Base-by-base conservation (phyloP, 1,140 invertebrate genomes). In the Cydia fagiglandana region DNA sequence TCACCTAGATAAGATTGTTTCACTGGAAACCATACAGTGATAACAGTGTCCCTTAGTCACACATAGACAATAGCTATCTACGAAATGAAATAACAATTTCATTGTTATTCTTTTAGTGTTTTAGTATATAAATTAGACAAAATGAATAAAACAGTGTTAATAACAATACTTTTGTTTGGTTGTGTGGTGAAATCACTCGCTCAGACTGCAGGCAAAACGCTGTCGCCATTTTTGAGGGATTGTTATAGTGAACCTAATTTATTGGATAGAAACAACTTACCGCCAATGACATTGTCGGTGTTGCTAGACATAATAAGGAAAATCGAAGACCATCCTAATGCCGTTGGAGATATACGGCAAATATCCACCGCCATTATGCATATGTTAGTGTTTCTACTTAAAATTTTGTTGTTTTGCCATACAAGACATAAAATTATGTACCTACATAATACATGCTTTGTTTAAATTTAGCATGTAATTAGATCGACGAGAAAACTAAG, bases 261-360 rank as follows among this genome's bases (percentile, higher is more conserved):
- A 13, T 87, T 94, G 64, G 91, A 94, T 34, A 93, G 93, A 73
- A 94, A 95, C 75, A 94, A 94, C 74, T 92, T 94, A 74, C 86
- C 95, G 53, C 96, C 96, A 0, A 92, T 94, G 77, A 95, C 94
- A 15, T 94, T 96, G 53, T 93, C 94, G 45, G 94, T 94, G 2
- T 88, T 96, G 0, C 94, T 96, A 61, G 94, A 95, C 1, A 86
- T 96, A 13, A 91, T 96, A 2, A 93, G 95, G 50, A 96, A 96
- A 87, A 93, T 96, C 50, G 96, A 96, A 86, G 92, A 94, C 76
- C 85, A 86, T 64, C 90, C 89, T 66, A 80, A 89, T 38, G 85
- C 83, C 0, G 84, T 89, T 9, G 91, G 90, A 50, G 94, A 95
- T 81, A 88, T 95, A 13, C 87, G 93, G 34, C 86, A 88, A 28